A percentile compares a stretch with the other conserved stretches of the same genome.
Evolutionary conservation across 2,888 invertebrate genomes (phyloP).

Genomic region (Limnephilus rhombicus): DNA sequence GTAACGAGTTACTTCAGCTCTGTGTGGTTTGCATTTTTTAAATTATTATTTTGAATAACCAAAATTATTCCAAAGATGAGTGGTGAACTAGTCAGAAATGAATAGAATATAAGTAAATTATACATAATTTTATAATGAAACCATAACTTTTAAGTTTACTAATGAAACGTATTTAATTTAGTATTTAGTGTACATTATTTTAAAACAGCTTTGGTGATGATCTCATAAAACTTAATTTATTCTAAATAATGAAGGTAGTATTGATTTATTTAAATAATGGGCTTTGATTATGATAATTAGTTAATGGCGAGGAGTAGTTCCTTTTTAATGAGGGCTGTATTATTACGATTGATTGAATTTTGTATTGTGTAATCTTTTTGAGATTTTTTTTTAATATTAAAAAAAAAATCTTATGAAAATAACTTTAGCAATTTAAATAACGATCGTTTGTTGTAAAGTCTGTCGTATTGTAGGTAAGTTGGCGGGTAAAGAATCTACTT

Average conservation of each 20-base stretch:
- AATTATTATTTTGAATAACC: slow-evolving; percentile 3
- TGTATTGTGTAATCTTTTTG: not conserved
- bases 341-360: not conserved
- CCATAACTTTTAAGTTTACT: not conserved
- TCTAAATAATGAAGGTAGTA: not conserved
- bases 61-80: slow-evolving; percentile 59
- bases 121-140: not conserved
- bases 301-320: not conserved
- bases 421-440: slow-evolving; percentile 4
- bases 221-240: slow-evolving; percentile 49
- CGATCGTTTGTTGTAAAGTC: slow-evolving; percentile 1
- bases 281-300: not conserved
- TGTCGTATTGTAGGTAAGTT: not conserved
- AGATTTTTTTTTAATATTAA: not conserved
- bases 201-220: slow-evolving; percentile 56
- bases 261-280: not conserved
- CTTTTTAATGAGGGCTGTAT: not conserved
- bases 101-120: not conserved
- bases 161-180: slow-evolving; percentile 24
- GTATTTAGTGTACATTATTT: slow-evolving; percentile 21
- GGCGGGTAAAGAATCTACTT: not conserved
- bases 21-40: slow-evolving; percentile 34
- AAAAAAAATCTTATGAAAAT: slow-evolving; percentile 28
- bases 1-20: not conserved
- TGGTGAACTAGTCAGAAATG: slow-evolving; percentile 62